Evolutionary conservation across 2,113 vertebrate genomes (phyloP), one percentile per base, ranked within the genome.

Genomic region (Tiliqua scincoides): DNA sequence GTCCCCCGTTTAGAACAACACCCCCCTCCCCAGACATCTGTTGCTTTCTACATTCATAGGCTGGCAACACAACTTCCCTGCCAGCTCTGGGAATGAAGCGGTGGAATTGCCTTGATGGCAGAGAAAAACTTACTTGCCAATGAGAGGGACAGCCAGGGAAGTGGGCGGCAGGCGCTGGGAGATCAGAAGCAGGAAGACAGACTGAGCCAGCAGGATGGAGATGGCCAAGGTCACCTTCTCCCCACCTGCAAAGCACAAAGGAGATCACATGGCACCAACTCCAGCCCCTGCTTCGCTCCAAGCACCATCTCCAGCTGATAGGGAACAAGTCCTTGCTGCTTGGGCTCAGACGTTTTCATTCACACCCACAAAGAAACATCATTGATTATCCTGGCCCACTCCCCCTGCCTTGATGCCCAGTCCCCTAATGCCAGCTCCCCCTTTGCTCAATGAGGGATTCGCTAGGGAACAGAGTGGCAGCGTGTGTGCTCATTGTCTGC

Each of bases 161-260:
- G 98, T 98, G 91, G 98, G 96, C 0, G 98, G 98, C 43, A 99
- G 96, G 30, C 98, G 96, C 88, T 99, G 98, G 72, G 99, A 99
- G 89, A 99, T 98, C 89, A 99, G 97, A 94, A 99, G 96, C 90
- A 99, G 94, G 93, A 99, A 99, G 89, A 99, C 99, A 0, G 98
- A 98, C 95, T 98, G 99, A 72, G 99, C 98, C 93, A 99, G 93
- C 12, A 99, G 96, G 90, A 99, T 98, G 0, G 98, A 98, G 95
- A 99, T 98, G 83, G 98, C 98, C 95, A 99, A 68, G 0, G 98
- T 98, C 90, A 99, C 98, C 96, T 99, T 99, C 96, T 99, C 98
- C 0, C 98, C 99, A 96, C 98, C 98, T 99, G 92, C 52, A 88
- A 57, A 70, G n/a, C 91, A 84, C 15, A 87, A 67, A 12, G 30